Evolutionary conservation across 1,140 invertebrate genomes (phyloP).

Genomic region (Brachionus calyciflorus): DNA sequence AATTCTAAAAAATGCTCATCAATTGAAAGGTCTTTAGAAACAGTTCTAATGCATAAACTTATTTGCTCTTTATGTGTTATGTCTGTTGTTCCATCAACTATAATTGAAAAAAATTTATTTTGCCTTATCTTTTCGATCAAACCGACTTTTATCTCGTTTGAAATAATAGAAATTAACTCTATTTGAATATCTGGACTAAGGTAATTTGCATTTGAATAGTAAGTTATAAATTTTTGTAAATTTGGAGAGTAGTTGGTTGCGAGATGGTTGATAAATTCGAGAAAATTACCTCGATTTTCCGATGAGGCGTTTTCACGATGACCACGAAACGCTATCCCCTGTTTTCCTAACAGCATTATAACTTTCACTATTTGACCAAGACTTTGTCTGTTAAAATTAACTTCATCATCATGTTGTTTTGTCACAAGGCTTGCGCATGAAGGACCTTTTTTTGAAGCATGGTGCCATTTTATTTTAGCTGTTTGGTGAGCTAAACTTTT

Average conservation of each 20-base stretch:
- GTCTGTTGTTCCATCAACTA: background rate
- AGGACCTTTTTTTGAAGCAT: background rate
- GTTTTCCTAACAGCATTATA: too few relatives aligned
- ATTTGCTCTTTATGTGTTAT: background rate
- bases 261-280: too few relatives aligned
- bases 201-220: conserved; percentile 3
- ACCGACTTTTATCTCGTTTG: background rate
- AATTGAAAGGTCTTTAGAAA: background rate
- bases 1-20: background rate
- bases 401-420: background rate
- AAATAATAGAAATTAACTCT: background rate
- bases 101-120: background rate
- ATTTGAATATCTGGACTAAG: background rate
- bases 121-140: background rate
- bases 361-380: too few relatives aligned
- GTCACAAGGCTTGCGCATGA: background rate
- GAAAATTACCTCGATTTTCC: too few relatives aligned
- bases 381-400: background rate
- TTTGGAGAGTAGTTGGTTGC: too few relatives aligned
- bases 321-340: too few relatives aligned
- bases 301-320: too few relatives aligned
- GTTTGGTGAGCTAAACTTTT: background rate
- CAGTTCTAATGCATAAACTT: background rate
- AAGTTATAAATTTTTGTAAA: too few relatives aligned
- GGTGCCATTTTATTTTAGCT: background rate